phyloP scores from a whole-genome alignment of 2,113 vertebrate genomes.

The Heterotilapia buettikoferi region DNA sequence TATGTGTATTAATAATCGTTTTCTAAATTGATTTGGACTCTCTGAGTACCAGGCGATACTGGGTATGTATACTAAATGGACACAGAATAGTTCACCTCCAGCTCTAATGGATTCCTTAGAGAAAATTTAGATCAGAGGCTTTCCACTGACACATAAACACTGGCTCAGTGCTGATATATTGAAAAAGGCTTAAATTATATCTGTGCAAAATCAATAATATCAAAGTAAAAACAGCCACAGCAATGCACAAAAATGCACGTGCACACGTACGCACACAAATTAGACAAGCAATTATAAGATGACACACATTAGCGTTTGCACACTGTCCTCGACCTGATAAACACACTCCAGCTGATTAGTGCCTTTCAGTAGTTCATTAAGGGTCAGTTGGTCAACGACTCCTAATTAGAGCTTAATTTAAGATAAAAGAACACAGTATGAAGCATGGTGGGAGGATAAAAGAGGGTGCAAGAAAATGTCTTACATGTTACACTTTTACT shows the following conservation, averaged over 20 bases:
- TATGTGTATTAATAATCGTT: neutral
- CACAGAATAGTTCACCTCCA: constrained; percentile 2
- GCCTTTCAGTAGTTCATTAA: constrained; percentile 33
- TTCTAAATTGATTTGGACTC: constrained; percentile 10
- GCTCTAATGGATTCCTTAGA: constrained; percentile 11
- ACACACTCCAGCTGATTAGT: constrained; percentile 40
- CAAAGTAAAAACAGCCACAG: neutral
- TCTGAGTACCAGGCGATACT: neutral
- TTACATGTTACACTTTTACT: neutral
- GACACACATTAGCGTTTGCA: neutral
- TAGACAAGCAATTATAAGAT: neutral
- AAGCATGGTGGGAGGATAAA: neutral
- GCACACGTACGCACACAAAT: neutral
- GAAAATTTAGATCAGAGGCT: constrained; percentile 16
- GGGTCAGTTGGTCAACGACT: constrained; percentile 39
- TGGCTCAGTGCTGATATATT: neutral
- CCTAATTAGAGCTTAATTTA: constrained; percentile 48
- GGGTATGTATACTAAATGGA: neutral
- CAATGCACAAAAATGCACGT: neutral
- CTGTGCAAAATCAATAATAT: neutral
- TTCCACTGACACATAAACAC: neutral
- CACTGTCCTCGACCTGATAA: neutral
- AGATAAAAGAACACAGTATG: constrained; percentile 21
- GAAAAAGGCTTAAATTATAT: neutral
- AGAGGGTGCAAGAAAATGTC: neutral